Evolutionary conservation across 2,888 invertebrate species (phyloP).

Genomic region (Chrysotoxum bicinctum): DNA sequence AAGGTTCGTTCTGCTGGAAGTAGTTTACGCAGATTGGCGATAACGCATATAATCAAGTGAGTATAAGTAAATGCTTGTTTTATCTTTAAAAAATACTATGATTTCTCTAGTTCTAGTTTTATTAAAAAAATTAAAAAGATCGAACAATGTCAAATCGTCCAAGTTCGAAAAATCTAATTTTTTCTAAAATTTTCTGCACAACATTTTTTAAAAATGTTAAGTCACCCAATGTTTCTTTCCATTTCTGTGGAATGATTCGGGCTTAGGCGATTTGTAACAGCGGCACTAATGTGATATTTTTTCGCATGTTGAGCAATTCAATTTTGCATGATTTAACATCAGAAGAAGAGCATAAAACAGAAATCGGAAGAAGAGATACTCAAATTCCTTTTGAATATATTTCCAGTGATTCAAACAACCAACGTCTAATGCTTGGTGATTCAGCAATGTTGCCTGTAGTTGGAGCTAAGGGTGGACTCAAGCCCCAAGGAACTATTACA

Average conservation of each 20-base stretch:
- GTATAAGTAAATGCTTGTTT: conserved; percentile 34
- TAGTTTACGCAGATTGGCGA: conserved; percentile 90
- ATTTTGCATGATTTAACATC: too few species aligned
- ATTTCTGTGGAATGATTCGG: too few species aligned
- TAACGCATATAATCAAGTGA: conserved; percentile 94
- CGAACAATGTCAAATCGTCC: not conserved
- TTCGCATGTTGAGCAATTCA: too few species aligned
- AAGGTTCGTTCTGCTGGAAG: conserved; percentile 91
- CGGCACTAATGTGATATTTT: too few species aligned
- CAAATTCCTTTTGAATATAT: conserved; percentile 30
- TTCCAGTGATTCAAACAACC: conserved; percentile 95
- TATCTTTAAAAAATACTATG: not conserved
- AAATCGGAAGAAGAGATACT: not conserved
- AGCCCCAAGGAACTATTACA: conserved; percentile 93
- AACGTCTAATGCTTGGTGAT: conserved; percentile 94
- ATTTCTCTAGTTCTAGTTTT: too few species aligned
- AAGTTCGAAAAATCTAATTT: not conserved
- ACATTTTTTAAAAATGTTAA: too few species aligned
- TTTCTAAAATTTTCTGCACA: too few species aligned
- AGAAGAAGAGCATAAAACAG: too few species aligned
- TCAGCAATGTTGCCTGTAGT: conserved; percentile 96
- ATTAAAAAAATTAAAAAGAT: not conserved
- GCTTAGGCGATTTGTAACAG: too few species aligned
- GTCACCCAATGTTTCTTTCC: too few species aligned
- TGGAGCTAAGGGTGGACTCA: conserved; percentile 88